Percentiles rank a stretch among this genome's conserved stretches.
These are phyloP conservation scores for Euschistus heros DNA, from an alignment of 1,140 invertebrate genomes.

Conservation along the genomic window DNA sequence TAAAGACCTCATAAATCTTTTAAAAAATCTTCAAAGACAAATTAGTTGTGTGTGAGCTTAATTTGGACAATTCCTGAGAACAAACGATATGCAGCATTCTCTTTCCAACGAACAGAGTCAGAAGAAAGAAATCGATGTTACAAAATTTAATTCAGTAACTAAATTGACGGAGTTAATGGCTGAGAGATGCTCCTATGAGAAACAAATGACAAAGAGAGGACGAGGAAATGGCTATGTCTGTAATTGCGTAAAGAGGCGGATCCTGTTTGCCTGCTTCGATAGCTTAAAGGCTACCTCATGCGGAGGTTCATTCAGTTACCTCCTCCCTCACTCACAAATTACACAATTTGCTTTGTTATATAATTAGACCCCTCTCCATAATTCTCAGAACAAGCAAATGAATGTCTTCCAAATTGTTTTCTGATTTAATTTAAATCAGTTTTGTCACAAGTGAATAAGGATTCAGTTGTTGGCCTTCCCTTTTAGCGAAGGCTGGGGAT, in stretches of 20 bases:
- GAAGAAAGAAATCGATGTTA: too few relatives aligned
- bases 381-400: slow-evolving; percentile 19
- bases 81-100: too few relatives aligned
- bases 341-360: slow-evolving; percentile 26
- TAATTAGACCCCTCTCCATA: slow-evolving; percentile 25
- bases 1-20: too few relatives aligned
- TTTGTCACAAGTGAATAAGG: slow-evolving; percentile 13
- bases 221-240: background rate
- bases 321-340: slow-evolving; percentile 4
- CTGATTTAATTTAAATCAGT: slow-evolving; percentile 30
- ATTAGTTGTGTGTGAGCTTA: too few relatives aligned
- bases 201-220: too few relatives aligned
- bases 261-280: slow-evolving; percentile 25
- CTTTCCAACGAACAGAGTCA: too few relatives aligned
- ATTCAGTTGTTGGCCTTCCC: background rate
- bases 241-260: background rate
- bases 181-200: too few relatives aligned
- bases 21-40: too few relatives aligned
- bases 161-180: too few relatives aligned
- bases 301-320: slow-evolving; percentile 27
- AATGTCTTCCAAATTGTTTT: slow-evolving; percentile 29
- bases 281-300: slow-evolving; percentile 29
- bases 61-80: too few relatives aligned
- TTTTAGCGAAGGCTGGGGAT: background rate
- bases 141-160: too few relatives aligned